Evolutionary conservation across 2,113 vertebrate genomes (phyloP).

Genomic region (Dicaeum eximium): DNA sequence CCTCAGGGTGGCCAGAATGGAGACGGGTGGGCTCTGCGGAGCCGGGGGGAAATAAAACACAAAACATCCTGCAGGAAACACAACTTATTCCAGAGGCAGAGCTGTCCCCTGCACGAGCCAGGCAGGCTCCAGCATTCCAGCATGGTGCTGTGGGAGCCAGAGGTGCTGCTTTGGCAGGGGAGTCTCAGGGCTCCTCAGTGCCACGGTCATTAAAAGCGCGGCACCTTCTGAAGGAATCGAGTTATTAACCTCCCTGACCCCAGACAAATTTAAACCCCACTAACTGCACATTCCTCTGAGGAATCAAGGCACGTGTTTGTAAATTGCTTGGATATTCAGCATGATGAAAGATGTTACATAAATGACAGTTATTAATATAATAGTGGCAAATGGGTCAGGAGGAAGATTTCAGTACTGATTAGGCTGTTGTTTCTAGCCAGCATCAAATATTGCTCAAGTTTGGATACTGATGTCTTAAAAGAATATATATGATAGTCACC

Average conservation of each 20-base stretch:
- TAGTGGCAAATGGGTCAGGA: conserved; percentile 18
- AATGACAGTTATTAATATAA: conserved; percentile 45
- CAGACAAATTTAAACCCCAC: conserved; percentile 27
- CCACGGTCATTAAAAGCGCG: background rate
- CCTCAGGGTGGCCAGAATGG: background rate
- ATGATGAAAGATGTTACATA: conserved; percentile 15
- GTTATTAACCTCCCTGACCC: conserved; percentile 31
- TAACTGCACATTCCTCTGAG: conserved; percentile 32
- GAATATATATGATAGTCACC: background rate
- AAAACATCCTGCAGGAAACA: background rate
- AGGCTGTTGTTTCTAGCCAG: background rate
- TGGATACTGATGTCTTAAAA: background rate
- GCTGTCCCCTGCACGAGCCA: background rate
- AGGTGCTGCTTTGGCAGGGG: background rate
- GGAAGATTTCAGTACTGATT: background rate
- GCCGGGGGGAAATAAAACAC: background rate
- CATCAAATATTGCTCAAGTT: background rate
- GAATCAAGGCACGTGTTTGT: conserved; percentile 41
- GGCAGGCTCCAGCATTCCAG: background rate
- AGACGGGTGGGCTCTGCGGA: background rate
- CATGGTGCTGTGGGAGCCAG: background rate
- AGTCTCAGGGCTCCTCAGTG: background rate
- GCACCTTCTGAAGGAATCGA: conserved; percentile 35
- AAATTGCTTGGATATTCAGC: conserved; percentile 36
- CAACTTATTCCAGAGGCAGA: fast-evolving